A percentile compares a stretch with the other conserved stretches of the same genome.
Evolutionary conservation across 2,113 vertebrate genomes (phyloP).

Genomic region (Alethe castanea): DNA sequence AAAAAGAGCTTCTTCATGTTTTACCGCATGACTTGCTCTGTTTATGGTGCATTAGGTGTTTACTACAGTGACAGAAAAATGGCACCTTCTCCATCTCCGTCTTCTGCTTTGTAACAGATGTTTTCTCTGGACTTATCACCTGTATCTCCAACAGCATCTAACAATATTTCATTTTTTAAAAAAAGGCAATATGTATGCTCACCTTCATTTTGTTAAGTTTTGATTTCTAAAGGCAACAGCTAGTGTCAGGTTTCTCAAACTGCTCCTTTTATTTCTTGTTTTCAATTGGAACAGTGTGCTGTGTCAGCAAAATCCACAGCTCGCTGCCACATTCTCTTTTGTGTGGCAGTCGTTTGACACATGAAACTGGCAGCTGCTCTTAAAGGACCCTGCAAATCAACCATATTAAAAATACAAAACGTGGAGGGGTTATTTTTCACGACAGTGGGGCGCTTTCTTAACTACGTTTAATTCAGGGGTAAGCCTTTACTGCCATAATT

Average conservation of each 20-base stretch:
- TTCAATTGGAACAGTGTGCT: constrained; percentile 42
- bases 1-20: constrained; percentile 75
- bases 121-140: constrained; percentile 31
- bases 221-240: constrained; percentile 51
- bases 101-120: constrained; percentile 14
- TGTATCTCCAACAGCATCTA: not conserved
- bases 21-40: constrained; percentile 64
- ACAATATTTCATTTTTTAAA: not conserved
- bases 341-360: constrained; percentile 28
- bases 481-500: constrained; percentile 16
- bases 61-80: constrained; percentile 63
- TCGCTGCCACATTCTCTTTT: constrained; percentile 5
- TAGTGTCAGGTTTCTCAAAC: constrained; percentile 51
- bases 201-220: constrained; percentile 2
- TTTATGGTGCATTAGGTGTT: constrained; percentile 64
- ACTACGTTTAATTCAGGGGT: not conserved
- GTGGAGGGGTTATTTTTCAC: not conserved
- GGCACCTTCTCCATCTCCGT: constrained; percentile 23
- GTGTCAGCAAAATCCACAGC: constrained; percentile 48
- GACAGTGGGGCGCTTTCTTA: not conserved
- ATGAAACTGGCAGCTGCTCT: constrained; percentile 51
- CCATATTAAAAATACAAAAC: not conserved
- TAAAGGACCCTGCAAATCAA: constrained; percentile 45
- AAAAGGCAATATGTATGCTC: not conserved
- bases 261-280: constrained; percentile 43